phyloP scores from a whole-genome alignment of 2,888 invertebrate species.

The Neelides folsomi region DNA sequence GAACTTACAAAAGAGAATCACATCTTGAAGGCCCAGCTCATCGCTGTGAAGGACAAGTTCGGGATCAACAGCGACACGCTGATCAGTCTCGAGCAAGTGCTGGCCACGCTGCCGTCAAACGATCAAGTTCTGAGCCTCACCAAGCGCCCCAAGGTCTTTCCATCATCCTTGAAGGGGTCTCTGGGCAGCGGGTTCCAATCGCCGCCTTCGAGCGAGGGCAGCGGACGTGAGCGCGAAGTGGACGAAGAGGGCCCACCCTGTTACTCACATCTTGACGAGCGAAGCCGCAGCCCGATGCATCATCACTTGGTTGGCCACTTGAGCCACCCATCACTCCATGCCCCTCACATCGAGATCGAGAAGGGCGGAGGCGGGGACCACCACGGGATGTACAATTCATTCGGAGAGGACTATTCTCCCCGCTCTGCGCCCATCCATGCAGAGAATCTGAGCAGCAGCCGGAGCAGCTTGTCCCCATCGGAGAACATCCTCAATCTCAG shows the following conservation, averaged over 20 bases:
- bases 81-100: constrained; percentile 75
- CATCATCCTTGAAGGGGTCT: constrained; percentile 19
- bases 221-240: constrained; percentile 12
- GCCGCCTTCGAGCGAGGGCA: constrained; percentile 8
- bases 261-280: constrained; percentile 19
- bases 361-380: constrained; percentile 22
- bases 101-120: constrained; percentile 68
- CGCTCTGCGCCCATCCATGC: constrained; percentile 26
- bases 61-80: constrained; percentile 76
- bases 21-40: constrained; percentile 79
- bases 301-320: constrained; percentile 18
- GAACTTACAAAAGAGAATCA: constrained; percentile 92
- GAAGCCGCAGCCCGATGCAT: constrained; percentile 28
- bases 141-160: constrained; percentile 52
- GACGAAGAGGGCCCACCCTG: constrained; percentile 20
- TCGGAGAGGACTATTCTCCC: constrained; percentile 37
- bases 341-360: constrained; percentile 30
- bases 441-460: constrained; percentile 26
- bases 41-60: constrained; percentile 83
- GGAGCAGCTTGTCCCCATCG: constrained; percentile 26
- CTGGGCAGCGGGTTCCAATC: constrained; percentile 11
- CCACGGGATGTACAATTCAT: constrained; percentile 27
- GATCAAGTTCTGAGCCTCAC: constrained; percentile 73
- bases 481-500: constrained; percentile 33
- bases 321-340: constrained; percentile 15